Evolutionary conservation across 2,888 invertebrate genomes (phyloP), one percentile per base, ranked within the genome.

Genomic region (Capitulum mitella): DNA sequence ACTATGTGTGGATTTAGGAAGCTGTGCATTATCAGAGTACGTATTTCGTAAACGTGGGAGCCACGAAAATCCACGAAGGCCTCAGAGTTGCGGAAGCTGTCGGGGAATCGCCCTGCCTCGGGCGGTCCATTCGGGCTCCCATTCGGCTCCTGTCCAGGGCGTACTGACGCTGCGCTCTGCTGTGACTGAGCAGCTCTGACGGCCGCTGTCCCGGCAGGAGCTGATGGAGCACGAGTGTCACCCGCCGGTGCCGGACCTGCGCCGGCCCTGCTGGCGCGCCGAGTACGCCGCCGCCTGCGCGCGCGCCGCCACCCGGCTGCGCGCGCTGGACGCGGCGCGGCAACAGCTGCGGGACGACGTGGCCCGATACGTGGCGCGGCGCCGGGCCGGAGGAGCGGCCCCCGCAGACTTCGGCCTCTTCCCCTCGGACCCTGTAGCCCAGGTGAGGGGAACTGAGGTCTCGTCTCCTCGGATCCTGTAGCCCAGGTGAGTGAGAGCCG

Each of bases 371-470:
- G 26, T 70, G 70, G 70, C 70, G 37, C 26, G 37, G 0, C 40
- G 34, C 26, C 34, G 64, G 16, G 64, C 64, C 19, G 40, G 40
- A 8, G 70, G 70, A 37, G 22, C 37, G 22, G 70, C 40, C 10
- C 26, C 40, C 5, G 34, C 70, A 2, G 70, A 70, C 70, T 70
- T 70, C 70, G 70, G 70, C 37, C 37, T 70, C 37, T 70, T 70
- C 70, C 70, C 70, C 3, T 70, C 70, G 6, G 12, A 32, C 22
- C 22, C 37, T 22, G 37, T 29, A 6, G 70, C 37, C 2, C 32
- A 37, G 70, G 70, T 70, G 37, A 34, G 64, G n/a, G 8, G 14
- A 46, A 70, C 70, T 70, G 37, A 37, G 70, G 70, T 32, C 37
- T 70, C 37, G 37, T 70, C 70, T 37, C 70, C 3, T 70, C 70